Base-by-base conservation (phyloP, 1,140 invertebrate genomes). In the Galendromus occidentalis region DNA sequence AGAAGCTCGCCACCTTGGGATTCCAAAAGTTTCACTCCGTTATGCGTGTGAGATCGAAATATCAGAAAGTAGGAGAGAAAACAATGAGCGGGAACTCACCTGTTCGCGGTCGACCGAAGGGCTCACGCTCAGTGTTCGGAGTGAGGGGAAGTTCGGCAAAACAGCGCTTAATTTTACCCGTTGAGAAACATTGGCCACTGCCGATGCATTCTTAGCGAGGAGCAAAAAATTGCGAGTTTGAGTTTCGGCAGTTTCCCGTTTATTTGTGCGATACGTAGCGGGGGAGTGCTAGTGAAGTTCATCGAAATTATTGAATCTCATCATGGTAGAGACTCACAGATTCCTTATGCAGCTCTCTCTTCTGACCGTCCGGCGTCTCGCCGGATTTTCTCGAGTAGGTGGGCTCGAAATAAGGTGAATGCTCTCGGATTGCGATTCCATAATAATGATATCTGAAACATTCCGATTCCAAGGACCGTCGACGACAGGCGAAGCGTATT, bases 391-490 rank as follows among this genome's bases (percentile, higher is more conserved):
- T 78, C 0, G 79, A 80, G 69, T 78, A 81, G 28, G 75, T 74
- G 5, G 77, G 65, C 55, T 80, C 78, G 69, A 77, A 80, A 69
- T 80, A 80, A 0, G 70, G 69, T 0, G 79, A 80, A 0, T 71
- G 73, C 68, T 78, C 77, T 30, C 74, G 69, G 2, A 80, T 76
- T 20, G 77, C 79, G 22, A 80, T 78, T 14, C 79, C 79, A 69
- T 80, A 81, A 70, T 81, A 80, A 71, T 81, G 79, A 67, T 81
- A 80, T 47, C 75, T 77, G 67, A 0, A 69, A 20, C 39, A 66
- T 39, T 65, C 55, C 63, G 55, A 67, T 64, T 29, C 28, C 33
- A 6, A 4, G 9, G 33, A 6, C 33, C 4, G 4, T 39, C 33
- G 4, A 9, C 9, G 9, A 39, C 4, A 39, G 4, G 33, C 4